Base-by-base conservation (phyloP, 1,140 invertebrate species). In the Cotesia vestalis region DNA sequence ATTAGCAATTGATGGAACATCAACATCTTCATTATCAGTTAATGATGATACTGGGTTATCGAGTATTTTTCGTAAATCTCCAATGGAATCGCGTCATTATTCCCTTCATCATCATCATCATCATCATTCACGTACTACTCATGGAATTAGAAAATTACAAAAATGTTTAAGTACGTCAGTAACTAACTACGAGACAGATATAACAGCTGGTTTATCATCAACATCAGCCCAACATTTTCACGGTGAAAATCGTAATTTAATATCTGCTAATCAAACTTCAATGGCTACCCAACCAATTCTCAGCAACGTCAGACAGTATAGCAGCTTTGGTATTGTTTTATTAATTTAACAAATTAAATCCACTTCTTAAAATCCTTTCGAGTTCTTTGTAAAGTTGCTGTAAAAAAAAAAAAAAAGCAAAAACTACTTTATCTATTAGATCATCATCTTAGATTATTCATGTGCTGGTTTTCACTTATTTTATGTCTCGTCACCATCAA, bases 121-220 rank as follows among this genome's bases (percentile, higher is more conserved):
- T 64, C 83, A 92, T 83, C 90, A 92, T 81, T 93, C 92, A 84
- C 92, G 93, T 87, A 93, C 40, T 11, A 46, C 91, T 88, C 94
- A 95, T 94, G 94, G 94, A 94, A 95, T 94, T 90, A 91, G 93
- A 89, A 93, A 92, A 89, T 91, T 94, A 86, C 92, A 93, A 90
- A 94, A 94, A 90, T 94, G 93, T 90, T 91, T 94, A 87, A 93
- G 92, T 86, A 86, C 85, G 11, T 92, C 93, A 80, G 91, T 92
- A 84, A 92, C 91, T 85, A 91, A 91, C 87, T 91, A 90, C 81
- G 91, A 91, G 83, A 90, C 75, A 82, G 83, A 81, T 77, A 81
- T 82, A 78, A 79, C 80, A 79, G 78, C 78, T 77, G 75, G 78
- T 76, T 78, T 82, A 81, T 86, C 82, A 78, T 81, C 85, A 77